A percentile compares a stretch with the other conserved stretches of the same genome.
Conservation (phyloP, 2,797 vertebrate species). For the Phyllotis vaccarum region DNA sequence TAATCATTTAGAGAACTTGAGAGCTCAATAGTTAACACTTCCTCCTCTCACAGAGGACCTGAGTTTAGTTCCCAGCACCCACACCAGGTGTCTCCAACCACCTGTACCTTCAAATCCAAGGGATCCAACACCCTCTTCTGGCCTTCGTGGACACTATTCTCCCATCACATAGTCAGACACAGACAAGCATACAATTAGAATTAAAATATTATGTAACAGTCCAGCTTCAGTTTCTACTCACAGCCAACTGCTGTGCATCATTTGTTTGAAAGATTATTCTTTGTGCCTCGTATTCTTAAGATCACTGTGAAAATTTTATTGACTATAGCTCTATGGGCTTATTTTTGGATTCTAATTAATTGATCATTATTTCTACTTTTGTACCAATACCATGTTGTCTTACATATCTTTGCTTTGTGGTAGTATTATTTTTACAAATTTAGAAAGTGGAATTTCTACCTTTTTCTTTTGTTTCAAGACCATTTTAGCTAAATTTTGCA, state of each 20-base stretch:
- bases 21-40: neutral
- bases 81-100: neutral
- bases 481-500: neutral
- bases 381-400: neutral
- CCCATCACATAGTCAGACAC: neutral
- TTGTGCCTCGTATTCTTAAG: neutral
- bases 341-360: neutral
- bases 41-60: neutral
- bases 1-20: neutral
- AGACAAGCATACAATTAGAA: neutral
- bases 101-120: neutral
- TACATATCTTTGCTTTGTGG: neutral
- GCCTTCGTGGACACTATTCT: neutral
- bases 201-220: neutral
- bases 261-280: conserved; percentile 9
- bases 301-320: neutral
- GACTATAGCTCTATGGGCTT: neutral
- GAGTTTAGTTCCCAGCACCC: neutral
- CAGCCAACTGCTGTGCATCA: neutral
- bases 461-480: neutral
- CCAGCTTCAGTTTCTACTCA: neutral
- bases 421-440: neutral
- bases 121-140: neutral
- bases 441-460: neutral
- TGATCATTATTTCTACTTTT: neutral